Percentiles rank a stretch among this genome's conserved stretches.
Evolutionary conservation across 2,797 vertebrate genomes (phyloP).

Genomic region (Champsocephalus gunnari): DNA sequence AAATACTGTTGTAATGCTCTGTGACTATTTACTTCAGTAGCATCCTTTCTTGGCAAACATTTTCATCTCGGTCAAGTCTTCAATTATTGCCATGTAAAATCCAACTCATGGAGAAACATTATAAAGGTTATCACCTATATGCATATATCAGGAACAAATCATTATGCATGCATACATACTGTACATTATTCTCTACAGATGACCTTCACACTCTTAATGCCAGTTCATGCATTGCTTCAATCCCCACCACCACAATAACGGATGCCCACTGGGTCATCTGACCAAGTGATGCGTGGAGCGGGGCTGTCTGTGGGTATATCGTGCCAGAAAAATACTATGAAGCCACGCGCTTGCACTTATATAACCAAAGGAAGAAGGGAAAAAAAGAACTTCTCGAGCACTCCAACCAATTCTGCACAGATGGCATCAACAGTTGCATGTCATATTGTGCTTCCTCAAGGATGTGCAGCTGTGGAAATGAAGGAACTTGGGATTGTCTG

Average conservation of each 20-base stretch:
- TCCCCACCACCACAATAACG: conserved; percentile 58
- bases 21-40: not conserved
- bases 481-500: conserved; percentile 19
- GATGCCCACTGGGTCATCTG: conserved; percentile 80
- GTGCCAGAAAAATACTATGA: conserved; percentile 69
- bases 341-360: conserved; percentile 63
- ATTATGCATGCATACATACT: conserved; percentile 11
- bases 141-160: not conserved
- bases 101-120: conserved; percentile 9
- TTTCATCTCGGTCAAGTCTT: conserved; percentile 1
- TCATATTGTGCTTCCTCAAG: conserved; percentile 66
- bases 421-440: conserved; percentile 76
- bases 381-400: conserved; percentile 48
- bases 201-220: conserved; percentile 77
- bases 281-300: conserved; percentile 77
- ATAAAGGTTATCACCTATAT: conserved; percentile 24
- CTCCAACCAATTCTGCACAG: conserved; percentile 54
- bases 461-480: conserved; percentile 66
- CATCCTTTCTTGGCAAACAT: not conserved
- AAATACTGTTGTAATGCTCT: conserved; percentile 1
- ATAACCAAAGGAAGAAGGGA: conserved; percentile 47
- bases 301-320: conserved; percentile 55
- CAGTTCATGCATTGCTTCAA: conserved; percentile 63
- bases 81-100: conserved; percentile 3
- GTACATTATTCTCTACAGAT: conserved; percentile 46